Conservation (phyloP, 2,113 vertebrate genomes). For the Hippopotamus amphibius region DNA sequence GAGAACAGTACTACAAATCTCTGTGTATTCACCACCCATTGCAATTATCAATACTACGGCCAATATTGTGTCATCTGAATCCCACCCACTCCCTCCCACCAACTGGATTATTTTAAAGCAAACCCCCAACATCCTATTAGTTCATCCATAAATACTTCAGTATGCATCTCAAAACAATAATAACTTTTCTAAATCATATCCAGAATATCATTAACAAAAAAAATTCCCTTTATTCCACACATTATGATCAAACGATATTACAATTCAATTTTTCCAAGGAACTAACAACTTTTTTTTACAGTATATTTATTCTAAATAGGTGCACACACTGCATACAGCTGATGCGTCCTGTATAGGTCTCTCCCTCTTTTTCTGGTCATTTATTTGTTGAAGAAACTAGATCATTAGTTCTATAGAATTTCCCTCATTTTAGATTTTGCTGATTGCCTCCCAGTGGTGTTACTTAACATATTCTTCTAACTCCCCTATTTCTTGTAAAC, state of each 20-base stretch:
- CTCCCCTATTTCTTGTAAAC: not conserved
- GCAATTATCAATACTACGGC: not conserved
- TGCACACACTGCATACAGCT: not conserved
- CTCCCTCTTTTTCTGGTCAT: not conserved
- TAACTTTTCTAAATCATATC: constrained; percentile 15
- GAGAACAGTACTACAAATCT: not conserved
- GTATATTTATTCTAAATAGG: not conserved
- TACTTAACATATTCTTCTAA: constrained; percentile 1
- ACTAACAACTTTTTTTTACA: not conserved
- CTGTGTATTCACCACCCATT: not conserved
- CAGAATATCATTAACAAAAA: not conserved
- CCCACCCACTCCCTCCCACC: not conserved
- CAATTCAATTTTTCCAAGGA: not conserved
- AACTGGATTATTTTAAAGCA: not conserved
- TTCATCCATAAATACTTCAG: not conserved
- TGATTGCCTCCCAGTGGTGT: not conserved
- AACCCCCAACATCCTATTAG: not conserved
- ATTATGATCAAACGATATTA: not conserved
- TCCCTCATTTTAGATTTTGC: not conserved
- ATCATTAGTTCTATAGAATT: not conserved
- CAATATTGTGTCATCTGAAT: not conserved
- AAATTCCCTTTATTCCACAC: not conserved
- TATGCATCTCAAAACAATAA: not conserved
- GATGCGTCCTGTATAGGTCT: not conserved
- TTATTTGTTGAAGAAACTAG: not conserved